phyloP scores from a whole-genome alignment of 2,113 vertebrate species.

The Oreochromis niloticus region DNA sequence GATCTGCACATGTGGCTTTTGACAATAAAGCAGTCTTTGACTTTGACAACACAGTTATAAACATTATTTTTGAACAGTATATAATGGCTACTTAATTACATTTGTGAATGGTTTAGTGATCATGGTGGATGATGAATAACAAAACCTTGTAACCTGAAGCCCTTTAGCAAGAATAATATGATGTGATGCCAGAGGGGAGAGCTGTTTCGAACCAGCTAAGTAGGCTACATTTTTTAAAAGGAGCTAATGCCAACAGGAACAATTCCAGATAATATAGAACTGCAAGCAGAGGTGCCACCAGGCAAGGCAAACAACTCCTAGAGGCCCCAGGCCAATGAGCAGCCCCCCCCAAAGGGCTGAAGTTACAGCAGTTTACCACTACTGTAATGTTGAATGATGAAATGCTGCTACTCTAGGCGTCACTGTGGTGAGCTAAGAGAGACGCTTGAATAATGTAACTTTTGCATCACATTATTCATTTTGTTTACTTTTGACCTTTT shows the following conservation, averaged over 20 bases:
- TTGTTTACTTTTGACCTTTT: background rate
- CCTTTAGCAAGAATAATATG: background rate
- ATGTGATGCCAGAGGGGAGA: background rate
- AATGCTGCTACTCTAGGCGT: background rate
- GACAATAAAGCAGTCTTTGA: background rate
- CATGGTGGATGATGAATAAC: background rate
- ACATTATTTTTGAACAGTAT: background rate
- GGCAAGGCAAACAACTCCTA: background rate
- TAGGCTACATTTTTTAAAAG: background rate
- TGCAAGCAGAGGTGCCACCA: background rate
- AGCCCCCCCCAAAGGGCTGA: background rate
- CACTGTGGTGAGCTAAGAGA: background rate
- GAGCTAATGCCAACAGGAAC: background rate
- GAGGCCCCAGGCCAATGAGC: rapidly evolving
- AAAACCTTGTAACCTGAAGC: background rate
- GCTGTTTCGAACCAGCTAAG: background rate
- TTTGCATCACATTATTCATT: background rate
- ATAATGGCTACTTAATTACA: background rate
- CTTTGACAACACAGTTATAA: background rate
- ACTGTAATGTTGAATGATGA: background rate
- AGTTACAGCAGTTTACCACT: background rate
- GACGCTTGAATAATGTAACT: background rate
- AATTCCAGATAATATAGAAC: background rate
- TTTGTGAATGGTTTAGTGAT: background rate
- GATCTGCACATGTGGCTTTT: background rate